phyloP scores from a whole-genome alignment of 2,888 invertebrate species.

The Amiota minor region DNA sequence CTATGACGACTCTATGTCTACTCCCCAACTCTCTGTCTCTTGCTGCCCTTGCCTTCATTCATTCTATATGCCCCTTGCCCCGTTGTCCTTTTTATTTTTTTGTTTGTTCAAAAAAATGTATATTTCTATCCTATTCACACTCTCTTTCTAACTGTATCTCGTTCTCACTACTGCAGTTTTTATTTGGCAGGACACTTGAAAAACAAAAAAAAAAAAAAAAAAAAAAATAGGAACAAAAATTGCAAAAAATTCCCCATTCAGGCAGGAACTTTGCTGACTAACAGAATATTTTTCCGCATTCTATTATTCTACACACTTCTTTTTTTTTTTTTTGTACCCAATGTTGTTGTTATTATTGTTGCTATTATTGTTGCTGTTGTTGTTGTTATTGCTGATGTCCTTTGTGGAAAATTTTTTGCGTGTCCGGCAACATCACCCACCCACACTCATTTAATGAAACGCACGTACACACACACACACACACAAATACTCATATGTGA shows the following conservation, averaged over 20 bases:
- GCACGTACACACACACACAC: background rate
- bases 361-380: background rate
- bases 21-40: background rate
- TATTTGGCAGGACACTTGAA: background rate
- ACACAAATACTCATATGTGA: background rate
- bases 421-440: conserved; percentile 56
- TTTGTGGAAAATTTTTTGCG: conserved; percentile 43
- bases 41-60: background rate
- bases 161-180: background rate
- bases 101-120: too few relatives aligned
- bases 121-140: too few relatives aligned
- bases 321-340: background rate
- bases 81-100: too few relatives aligned
- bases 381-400: conserved; percentile 2
- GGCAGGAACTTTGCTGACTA: conserved; percentile 29
- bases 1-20: background rate
- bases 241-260: conserved; percentile 39
- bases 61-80: too few relatives aligned
- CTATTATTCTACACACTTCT: conserved; percentile 24
- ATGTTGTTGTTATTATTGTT: background rate
- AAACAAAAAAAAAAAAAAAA: conserved; percentile 7
- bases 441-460: background rate
- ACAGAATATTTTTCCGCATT: conserved; percentile 19
- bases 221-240: conserved; percentile 10
- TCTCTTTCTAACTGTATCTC: too few relatives aligned